Percentiles rank a stretch among this genome's conserved stretches.
Conservation (phyloP, 2,113 vertebrate species). For the Mionectes macconnelli region DNA sequence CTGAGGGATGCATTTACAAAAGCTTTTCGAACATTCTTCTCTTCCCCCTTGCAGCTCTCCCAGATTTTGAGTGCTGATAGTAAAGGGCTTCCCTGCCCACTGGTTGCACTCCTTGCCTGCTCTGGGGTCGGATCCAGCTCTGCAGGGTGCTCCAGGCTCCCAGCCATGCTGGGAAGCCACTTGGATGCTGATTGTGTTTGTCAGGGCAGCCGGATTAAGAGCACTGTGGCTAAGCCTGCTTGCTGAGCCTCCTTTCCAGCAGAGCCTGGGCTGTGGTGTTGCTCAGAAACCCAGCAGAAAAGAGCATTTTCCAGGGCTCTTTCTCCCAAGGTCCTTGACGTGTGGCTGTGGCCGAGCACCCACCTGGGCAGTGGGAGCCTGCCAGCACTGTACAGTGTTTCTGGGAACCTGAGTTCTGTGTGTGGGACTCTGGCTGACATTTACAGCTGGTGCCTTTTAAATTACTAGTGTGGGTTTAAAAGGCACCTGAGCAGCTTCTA, state of each 20-base stretch:
- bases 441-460: not conserved
- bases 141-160: not conserved
- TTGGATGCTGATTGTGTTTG: slow-evolving; percentile 67
- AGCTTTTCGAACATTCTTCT: not conserved
- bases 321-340: not conserved
- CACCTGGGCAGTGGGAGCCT: not conserved
- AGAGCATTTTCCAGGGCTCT: not conserved
- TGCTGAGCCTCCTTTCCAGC: not conserved
- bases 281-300: not conserved
- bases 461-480: not conserved
- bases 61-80: not conserved
- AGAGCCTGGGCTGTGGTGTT: not conserved
- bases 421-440: not conserved
- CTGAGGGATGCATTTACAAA: not conserved
- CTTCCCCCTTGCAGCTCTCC: not conserved
- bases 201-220: slow-evolving; percentile 59
- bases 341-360: not conserved
- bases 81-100: not conserved
- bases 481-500: slow-evolving; percentile 2
- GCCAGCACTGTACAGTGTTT: accelerated
- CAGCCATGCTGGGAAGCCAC: not conserved
- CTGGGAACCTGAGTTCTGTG: not conserved
- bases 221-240: slow-evolving; percentile 25
- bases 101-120: not conserved
- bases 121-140: not conserved